Conservation (phyloP, 2,113 vertebrate genomes). For the Damaliscus lunatus region DNA sequence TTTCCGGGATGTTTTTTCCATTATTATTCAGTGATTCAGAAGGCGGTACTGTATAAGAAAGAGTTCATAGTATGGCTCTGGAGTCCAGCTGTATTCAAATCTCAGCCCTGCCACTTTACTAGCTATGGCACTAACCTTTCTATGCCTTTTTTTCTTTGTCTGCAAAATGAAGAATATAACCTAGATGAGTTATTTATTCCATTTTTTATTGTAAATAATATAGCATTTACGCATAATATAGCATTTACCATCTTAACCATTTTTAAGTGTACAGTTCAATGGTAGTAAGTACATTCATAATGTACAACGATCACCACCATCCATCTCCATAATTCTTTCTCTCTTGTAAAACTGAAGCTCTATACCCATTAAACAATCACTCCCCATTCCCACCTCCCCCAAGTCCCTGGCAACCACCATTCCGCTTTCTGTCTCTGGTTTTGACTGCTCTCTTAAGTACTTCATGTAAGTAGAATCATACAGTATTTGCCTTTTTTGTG, state of each 20-base stretch:
- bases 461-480: background rate
- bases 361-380: background rate
- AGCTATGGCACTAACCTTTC: background rate
- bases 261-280: background rate
- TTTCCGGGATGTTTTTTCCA: background rate
- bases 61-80: background rate
- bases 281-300: background rate
- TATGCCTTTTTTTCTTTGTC: background rate
- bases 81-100: background rate
- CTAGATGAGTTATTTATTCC: background rate
- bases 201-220: background rate
- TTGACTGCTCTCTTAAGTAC: background rate
- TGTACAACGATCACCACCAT: background rate
- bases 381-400: background rate
- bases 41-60: background rate
- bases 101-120: background rate
- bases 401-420: background rate
- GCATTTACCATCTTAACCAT: background rate
- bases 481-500: background rate
- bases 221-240: background rate
- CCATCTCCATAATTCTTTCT: background rate
- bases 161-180: background rate
- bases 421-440: background rate
- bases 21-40: slow-evolving; percentile 2
- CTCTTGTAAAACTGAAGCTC: background rate